A percentile compares a stretch with the other conserved stretches of the same genome.
phyloP scores from a whole-genome alignment of 2,797 vertebrate species.

The Halcyon chelicuti region DNA sequence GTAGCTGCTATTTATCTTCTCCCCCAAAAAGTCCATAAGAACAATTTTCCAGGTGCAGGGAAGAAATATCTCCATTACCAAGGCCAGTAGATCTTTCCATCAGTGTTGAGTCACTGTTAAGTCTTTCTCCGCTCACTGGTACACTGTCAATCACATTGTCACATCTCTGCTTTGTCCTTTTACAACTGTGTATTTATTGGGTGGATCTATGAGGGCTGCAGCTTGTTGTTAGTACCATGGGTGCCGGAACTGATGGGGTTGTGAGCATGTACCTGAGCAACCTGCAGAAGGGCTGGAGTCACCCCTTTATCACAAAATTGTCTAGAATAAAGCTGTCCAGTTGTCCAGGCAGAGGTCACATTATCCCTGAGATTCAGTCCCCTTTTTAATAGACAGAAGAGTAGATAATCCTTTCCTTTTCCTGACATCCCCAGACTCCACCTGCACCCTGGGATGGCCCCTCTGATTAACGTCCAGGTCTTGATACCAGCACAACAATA shows the following conservation, averaged over 20 bases:
- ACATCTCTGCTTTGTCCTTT: not conserved
- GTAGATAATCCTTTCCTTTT: not conserved
- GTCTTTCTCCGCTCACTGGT: not conserved
- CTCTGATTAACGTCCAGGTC: not conserved
- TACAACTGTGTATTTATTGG: not conserved
- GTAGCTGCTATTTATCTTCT: not conserved
- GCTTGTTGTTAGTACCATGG: accelerated
- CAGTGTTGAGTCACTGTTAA: too few relatives aligned
- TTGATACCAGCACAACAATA: not conserved
- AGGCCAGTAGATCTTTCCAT: not conserved
- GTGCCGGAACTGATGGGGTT: not conserved
- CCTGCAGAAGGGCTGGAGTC: not conserved
- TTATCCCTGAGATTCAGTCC: too few relatives aligned
- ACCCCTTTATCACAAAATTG: not conserved
- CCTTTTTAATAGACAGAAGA: not conserved
- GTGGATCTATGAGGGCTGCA: not conserved
- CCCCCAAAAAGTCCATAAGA: not conserved
- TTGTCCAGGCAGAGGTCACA: not conserved
- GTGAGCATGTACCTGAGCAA: not conserved
- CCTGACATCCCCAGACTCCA: not conserved
- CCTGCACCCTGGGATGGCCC: not conserved
- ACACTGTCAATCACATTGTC: accelerated
- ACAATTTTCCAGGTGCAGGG: not conserved
- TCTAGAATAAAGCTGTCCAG: not conserved
- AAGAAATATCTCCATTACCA: not conserved